phyloP scores from a whole-genome alignment of 2,113 vertebrate species.

The Triplophysa rosa region DNA sequence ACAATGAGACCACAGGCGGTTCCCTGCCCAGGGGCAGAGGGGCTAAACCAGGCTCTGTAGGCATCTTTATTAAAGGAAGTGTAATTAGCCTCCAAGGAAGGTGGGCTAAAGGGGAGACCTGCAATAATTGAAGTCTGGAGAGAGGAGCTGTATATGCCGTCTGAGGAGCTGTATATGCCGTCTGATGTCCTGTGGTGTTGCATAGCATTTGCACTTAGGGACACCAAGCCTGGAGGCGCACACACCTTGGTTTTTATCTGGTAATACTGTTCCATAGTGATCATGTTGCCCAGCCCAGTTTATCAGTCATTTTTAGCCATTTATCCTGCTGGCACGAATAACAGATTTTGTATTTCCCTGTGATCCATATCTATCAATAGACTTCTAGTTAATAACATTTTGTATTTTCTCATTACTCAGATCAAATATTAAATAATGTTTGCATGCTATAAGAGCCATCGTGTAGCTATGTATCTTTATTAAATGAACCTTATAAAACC shows the following conservation, averaged over 20 bases:
- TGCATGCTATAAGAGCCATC: too few relatives aligned
- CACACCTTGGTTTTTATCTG: background rate
- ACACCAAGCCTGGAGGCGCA: conserved; percentile 66
- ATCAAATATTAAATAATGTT: too few relatives aligned
- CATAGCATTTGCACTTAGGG: conserved; percentile 70
- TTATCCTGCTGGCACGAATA: too few relatives aligned
- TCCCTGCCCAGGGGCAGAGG: conserved; percentile 48
- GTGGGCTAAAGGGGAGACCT: conserved; percentile 68
- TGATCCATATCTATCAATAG: too few relatives aligned
- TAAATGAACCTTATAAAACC: background rate
- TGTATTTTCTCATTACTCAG: too few relatives aligned
- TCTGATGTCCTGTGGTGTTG: conserved; percentile 66
- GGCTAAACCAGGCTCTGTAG: conserved; percentile 73
- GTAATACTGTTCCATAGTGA: background rate
- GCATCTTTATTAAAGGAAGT: conserved; percentile 73
- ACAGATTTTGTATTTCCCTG: too few relatives aligned
- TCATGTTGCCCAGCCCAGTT: too few relatives aligned
- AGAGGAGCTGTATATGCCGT: conserved; percentile 62
- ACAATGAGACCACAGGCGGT: conserved; percentile 45
- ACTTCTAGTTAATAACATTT: too few relatives aligned
- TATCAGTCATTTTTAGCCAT: too few relatives aligned
- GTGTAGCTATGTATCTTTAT: background rate
- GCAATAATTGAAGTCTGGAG: conserved; percentile 74
- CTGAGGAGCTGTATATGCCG: conserved; percentile 62
- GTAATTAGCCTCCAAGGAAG: conserved; percentile 76